Evolutionary conservation across 2,797 vertebrate genomes (phyloP).

Genomic region (Remorina albescens): DNA sequence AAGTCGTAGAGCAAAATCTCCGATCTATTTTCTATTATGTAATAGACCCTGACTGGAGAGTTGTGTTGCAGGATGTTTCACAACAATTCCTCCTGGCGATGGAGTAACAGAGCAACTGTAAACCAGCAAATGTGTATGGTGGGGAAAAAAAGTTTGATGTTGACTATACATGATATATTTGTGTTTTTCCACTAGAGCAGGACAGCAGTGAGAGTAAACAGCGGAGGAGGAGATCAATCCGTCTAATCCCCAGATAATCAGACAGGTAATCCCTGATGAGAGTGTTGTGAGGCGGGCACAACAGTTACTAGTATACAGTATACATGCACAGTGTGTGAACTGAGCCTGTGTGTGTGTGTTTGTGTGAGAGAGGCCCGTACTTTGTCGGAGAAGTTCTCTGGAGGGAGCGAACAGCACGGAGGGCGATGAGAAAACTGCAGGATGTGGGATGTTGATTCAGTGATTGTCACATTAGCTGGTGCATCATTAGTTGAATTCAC

Average conservation of each 20-base stretch:
- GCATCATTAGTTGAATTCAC: conserved; percentile 63
- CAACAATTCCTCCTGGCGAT: conserved; percentile 8
- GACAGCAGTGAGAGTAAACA: conserved; percentile 32
- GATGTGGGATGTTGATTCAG: conserved; percentile 60
- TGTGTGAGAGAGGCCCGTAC: not conserved
- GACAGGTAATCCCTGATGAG: conserved; percentile 56
- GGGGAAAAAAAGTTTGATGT: conserved; percentile 5
- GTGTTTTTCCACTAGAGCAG: conserved; percentile 11
- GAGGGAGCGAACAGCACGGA: conserved; percentile 58
- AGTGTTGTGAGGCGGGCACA: conserved; percentile 25
- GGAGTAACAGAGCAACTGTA: conserved; percentile 21
- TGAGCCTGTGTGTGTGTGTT: conserved; percentile 3
- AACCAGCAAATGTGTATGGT: conserved; percentile 17
- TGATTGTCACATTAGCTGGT: conserved; percentile 64
- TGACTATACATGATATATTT: not conserved
- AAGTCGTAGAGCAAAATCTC: conserved; percentile 39
- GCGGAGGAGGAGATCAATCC: conserved; percentile 36
- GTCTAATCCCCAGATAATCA: conserved; percentile 51
- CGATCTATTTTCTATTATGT: conserved; percentile 35
- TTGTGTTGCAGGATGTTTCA: conserved; percentile 16
- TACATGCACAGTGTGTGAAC: too few species aligned
- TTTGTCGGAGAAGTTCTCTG: conserved; percentile 34
- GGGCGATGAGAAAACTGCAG: conserved; percentile 51
- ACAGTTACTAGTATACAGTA: conserved; percentile 20
- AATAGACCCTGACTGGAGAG: not conserved